phyloP scores from a whole-genome alignment of 2,113 vertebrate genomes.

The Varanus salvator region DNA sequence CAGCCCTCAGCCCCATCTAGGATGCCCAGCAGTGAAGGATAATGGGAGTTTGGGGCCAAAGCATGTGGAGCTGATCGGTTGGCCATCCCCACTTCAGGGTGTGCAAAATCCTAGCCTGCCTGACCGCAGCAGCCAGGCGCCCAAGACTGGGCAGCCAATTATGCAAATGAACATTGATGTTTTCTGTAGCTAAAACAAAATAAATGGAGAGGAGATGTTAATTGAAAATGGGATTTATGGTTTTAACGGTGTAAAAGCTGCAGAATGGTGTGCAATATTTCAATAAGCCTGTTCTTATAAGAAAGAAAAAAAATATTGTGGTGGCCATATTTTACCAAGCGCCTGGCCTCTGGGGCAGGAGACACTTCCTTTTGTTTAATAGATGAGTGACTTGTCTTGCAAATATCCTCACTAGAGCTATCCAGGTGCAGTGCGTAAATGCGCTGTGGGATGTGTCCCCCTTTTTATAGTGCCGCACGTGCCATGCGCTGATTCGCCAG shows the following conservation, averaged over 20 bases:
- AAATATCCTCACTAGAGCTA: conserved; percentile 54
- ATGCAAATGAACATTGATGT: conserved; percentile 35
- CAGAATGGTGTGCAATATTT: conserved; percentile 44
- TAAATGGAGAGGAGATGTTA: conserved; percentile 51
- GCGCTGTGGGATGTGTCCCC: conserved; percentile 49
- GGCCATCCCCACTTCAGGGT: too few relatives aligned
- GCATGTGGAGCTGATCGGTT: too few relatives aligned
- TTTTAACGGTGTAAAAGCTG: conserved; percentile 52
- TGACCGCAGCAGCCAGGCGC: neutral
- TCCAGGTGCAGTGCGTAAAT: conserved; percentile 38
- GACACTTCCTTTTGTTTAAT: conserved; percentile 54
- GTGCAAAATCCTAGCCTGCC: neutral
- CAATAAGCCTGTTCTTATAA: conserved; percentile 47
- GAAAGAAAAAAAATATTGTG: conserved; percentile 41
- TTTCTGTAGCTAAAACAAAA: conserved; percentile 49
- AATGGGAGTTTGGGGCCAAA: too few relatives aligned
- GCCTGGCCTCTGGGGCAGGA: conserved; percentile 42
- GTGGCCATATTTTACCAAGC: conserved; percentile 44
- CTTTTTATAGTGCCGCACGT: neutral
- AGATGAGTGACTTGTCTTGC: conserved; percentile 48
- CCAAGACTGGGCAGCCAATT: neutral
- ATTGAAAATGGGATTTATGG: conserved; percentile 51
- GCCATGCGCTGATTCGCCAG: neutral
- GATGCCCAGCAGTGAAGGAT: too few relatives aligned
- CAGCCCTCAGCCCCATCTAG: too few relatives aligned